These are phyloP conservation scores for Neopipo cinnamomea DNA, from an alignment of 2,113 vertebrate species.

Conservation along the genomic window DNA sequence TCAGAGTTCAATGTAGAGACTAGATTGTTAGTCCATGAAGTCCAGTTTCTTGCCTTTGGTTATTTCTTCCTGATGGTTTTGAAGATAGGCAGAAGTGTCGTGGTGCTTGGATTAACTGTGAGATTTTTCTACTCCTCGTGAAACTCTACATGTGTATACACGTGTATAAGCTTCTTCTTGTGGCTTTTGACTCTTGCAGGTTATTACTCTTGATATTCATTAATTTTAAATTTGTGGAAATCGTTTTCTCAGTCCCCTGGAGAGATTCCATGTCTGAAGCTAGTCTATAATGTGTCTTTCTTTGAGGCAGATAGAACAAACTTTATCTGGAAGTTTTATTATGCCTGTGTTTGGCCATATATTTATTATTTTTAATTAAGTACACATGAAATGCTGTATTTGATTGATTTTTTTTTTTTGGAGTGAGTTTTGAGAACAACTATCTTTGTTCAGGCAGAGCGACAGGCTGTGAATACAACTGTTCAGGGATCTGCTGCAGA, in stretches of 20 bases:
- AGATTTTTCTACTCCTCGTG: background rate
- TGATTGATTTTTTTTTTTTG: background rate
- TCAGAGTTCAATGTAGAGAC: background rate
- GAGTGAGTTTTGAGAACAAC: background rate
- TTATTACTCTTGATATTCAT: background rate
- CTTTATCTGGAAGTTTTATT: background rate
- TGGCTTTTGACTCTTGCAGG: background rate
- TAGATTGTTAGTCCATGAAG: background rate
- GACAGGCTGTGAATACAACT: constrained; percentile 94
- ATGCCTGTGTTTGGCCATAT: background rate
- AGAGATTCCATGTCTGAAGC: background rate
- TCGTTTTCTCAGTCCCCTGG: background rate
- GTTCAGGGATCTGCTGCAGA: constrained; percentile 97
- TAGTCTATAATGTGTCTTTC: background rate
- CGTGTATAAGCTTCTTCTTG: background rate
- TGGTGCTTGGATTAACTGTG: background rate
- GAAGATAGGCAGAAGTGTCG: background rate
- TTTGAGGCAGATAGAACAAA: background rate
- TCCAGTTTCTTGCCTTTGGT: background rate
- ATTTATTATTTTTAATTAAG: background rate
- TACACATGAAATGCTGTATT: background rate
- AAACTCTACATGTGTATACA: too few relatives aligned
- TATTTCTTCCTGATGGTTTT: background rate
- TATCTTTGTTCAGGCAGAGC: constrained; percentile 81
- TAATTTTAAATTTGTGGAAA: background rate